Evolutionary conservation across 2,888 invertebrate genomes (phyloP).

Genomic region (Muschampia plurimacula): DNA sequence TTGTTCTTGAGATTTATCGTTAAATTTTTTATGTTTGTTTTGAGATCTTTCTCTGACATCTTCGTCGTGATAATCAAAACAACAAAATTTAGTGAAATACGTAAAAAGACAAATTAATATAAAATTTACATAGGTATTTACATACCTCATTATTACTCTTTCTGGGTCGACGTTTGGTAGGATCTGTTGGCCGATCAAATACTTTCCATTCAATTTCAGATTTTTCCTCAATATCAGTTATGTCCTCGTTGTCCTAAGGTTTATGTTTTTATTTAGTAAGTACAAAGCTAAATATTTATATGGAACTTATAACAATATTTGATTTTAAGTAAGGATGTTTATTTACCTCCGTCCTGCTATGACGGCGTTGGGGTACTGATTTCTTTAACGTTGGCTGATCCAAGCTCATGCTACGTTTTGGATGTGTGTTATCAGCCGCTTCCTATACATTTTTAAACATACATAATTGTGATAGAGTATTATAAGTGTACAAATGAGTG

Average conservation of each 20-base stretch:
- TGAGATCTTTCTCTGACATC: slow-evolving; percentile 10
- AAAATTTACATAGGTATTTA: background rate
- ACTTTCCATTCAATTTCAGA: slow-evolving; percentile 7
- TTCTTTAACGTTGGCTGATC: slow-evolving; percentile 52
- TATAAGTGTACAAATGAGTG: slow-evolving; percentile 49
- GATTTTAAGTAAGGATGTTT: background rate
- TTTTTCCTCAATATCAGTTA: slow-evolving; percentile 8
- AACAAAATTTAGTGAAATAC: background rate
- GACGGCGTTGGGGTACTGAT: slow-evolving; percentile 52
- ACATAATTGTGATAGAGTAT: slow-evolving; percentile 35
- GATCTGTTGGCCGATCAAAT: slow-evolving; percentile 1
- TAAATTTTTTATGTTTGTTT: slow-evolving; percentile 10
- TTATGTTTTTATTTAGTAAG: background rate
- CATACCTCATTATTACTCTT: slow-evolving; percentile 14
- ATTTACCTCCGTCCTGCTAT: slow-evolving; percentile 64
- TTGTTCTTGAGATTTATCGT: background rate
- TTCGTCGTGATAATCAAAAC: slow-evolving; percentile 4
- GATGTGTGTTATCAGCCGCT: slow-evolving; percentile 56
- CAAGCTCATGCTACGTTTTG: slow-evolving; percentile 63
- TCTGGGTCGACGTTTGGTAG: slow-evolving; percentile 9
- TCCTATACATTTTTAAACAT: slow-evolving; percentile 61
- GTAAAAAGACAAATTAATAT: background rate
- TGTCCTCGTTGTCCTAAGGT: slow-evolving; percentile 13
- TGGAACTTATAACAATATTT: background rate
- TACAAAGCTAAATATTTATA: too few species aligned